phyloP scores from a whole-genome alignment of 1,140 invertebrate genomes.

The Bombus difficillimus region DNA sequence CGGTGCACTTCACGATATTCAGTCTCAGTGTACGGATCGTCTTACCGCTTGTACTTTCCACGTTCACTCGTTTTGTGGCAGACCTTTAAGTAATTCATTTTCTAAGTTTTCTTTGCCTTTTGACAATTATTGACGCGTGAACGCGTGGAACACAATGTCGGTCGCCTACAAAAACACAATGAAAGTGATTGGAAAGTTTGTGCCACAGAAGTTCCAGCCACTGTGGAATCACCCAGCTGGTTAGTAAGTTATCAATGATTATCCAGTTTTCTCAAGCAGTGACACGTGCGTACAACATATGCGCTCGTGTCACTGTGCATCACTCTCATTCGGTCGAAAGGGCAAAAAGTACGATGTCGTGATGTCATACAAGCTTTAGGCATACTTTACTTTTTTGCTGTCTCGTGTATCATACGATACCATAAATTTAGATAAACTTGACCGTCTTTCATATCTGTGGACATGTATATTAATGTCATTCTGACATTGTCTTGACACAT shows the following conservation, averaged over 20 bases:
- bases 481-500: not conserved
- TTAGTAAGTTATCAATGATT: constrained; percentile 78
- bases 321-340: not conserved
- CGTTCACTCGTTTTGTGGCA: not conserved
- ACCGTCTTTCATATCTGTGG: not conserved
- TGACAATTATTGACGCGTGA: not conserved
- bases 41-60: constrained; percentile 10
- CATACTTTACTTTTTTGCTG: not conserved
- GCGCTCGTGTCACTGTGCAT: not conserved
- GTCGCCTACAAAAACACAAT: constrained; percentile 87
- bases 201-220: constrained; percentile 90
- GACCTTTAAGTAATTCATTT: not conserved
- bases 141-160: constrained; percentile 74
- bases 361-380: not conserved
- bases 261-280: not conserved
- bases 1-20: constrained; percentile 70
- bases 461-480: constrained; percentile 22
- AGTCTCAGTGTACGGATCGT: constrained; percentile 65
- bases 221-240: constrained; percentile 96
- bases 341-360: not conserved
- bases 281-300: constrained; percentile 42
- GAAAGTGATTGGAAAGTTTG: constrained; percentile 87
- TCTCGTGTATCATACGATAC: no score
- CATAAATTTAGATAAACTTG: constrained; percentile 1
- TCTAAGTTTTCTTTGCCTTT: not conserved